These are phyloP conservation scores for Heliangelus exortis DNA, from an alignment of 2,797 vertebrate genomes.

Conservation along the genomic window DNA sequence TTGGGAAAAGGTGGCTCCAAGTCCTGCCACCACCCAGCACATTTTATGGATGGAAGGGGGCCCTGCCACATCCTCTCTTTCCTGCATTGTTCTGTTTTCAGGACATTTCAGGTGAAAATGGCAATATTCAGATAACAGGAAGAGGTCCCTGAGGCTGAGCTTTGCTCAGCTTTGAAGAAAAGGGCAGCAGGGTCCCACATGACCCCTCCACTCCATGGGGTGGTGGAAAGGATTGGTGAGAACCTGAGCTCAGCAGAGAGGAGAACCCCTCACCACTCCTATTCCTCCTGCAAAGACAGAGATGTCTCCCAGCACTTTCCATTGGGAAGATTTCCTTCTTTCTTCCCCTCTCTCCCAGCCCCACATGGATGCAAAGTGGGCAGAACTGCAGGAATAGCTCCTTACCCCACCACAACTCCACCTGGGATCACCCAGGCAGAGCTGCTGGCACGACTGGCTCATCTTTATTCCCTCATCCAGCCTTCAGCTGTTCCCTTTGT, in stretches of 20 bases:
- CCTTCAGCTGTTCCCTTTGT: background rate
- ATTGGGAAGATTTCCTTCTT: background rate
- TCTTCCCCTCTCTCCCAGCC: background rate
- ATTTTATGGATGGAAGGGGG: background rate
- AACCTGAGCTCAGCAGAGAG: background rate
- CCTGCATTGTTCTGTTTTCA: background rate
- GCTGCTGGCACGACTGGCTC: background rate
- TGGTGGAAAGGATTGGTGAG: background rate
- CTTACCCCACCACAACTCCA: background rate
- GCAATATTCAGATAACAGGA: background rate
- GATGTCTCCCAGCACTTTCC: background rate
- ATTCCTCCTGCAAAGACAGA: background rate
- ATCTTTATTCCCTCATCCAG: background rate
- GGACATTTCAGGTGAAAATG: background rate
- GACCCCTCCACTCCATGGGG: background rate
- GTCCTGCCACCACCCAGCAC: background rate
- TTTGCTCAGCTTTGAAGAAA: background rate
- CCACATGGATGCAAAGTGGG: background rate
- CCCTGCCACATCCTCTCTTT: background rate
- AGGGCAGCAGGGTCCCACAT: rapidly evolving
- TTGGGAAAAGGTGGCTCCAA: background rate
- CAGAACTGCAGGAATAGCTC: rapidly evolving
- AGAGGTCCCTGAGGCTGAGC: background rate
- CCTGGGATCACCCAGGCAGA: background rate
- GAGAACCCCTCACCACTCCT: background rate